Percentiles rank a stretch among this genome's conserved stretches.
phyloP scores from a whole-genome alignment of 2,797 vertebrate genomes.

The Pelobates cultripes region DNA sequence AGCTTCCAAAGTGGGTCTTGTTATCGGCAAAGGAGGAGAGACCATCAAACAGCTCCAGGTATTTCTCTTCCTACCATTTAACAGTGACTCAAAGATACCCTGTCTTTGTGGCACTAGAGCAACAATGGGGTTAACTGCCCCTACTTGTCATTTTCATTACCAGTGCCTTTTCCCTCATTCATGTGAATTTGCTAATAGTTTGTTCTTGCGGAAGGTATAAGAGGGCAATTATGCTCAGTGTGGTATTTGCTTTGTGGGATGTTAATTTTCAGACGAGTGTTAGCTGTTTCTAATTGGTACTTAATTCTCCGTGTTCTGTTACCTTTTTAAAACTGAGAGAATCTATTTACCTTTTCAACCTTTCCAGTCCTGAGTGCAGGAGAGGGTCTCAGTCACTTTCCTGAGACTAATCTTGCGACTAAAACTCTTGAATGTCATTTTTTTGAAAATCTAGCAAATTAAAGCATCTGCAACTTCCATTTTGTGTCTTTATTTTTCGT shows the following conservation, averaged over 20 bases:
- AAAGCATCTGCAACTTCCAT: no score
- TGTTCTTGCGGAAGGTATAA: conserved; percentile 44
- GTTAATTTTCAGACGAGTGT: conserved; percentile 43
- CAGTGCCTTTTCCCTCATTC: conserved; percentile 1
- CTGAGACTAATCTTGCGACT: no score
- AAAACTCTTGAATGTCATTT: no score
- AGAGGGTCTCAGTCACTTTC: neutral
- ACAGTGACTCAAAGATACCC: neutral
- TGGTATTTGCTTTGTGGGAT: conserved; percentile 35
- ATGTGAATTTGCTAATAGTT: conserved; percentile 44
- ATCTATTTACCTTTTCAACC: neutral
- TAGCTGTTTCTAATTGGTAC: conserved; percentile 43
- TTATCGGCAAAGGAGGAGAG: conserved; percentile 98
- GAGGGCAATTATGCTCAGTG: conserved; percentile 52
- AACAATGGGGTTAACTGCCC: conserved; percentile 12
- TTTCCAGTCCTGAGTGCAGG: neutral
- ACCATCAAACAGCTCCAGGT: conserved; percentile 98
- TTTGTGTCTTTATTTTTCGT: no score
- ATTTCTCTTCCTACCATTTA: neutral
- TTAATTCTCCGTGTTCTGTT: conserved; percentile 20
- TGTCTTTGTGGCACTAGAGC: neutral
- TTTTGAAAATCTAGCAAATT: no score
- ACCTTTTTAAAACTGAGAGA: neutral
- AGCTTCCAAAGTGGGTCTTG: conserved; percentile 96
- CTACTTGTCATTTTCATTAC: neutral